Percentiles rank a stretch among this genome's conserved stretches.
Evolutionary conservation across 2,797 vertebrate species (phyloP).

Genomic region (Tapirus indicus): DNA sequence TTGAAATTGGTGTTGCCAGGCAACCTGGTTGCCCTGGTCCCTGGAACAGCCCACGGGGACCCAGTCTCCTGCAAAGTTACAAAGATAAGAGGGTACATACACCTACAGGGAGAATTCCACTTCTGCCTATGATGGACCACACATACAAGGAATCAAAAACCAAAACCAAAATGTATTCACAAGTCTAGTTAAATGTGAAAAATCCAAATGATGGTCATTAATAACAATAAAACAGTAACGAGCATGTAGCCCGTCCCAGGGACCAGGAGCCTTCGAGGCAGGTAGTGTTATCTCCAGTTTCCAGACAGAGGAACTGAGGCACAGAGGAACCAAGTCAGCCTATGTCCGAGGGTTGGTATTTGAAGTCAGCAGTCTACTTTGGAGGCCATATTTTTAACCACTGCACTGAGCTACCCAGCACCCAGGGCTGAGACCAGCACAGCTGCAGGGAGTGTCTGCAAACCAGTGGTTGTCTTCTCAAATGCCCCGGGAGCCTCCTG

Average conservation of each 20-base stretch:
- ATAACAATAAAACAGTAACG: not conserved
- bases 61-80: not conserved
- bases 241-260: not conserved
- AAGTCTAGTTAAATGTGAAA: not conserved
- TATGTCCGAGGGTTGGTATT: rapidly evolving
- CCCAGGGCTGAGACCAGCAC: not conserved
- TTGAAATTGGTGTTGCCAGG: not conserved
- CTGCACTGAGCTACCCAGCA: not conserved
- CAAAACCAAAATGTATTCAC: not conserved
- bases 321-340: no score
- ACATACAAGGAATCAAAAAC: not conserved
- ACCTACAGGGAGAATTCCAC: not conserved
- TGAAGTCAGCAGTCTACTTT: not conserved
- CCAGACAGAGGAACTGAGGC: not conserved
- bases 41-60: not conserved
- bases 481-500: not conserved
- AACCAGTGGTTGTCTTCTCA: not conserved
- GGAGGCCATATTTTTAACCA: not conserved
- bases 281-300: not conserved
- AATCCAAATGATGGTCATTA: not conserved
- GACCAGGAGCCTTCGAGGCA: not conserved
- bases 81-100: not conserved
- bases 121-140: not conserved
- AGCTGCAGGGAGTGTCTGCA: not conserved
- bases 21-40: not conserved